These are phyloP conservation scores for Podarcis siculus DNA, from an alignment of 2,797 vertebrate genomes.

Conservation along the genomic window DNA sequence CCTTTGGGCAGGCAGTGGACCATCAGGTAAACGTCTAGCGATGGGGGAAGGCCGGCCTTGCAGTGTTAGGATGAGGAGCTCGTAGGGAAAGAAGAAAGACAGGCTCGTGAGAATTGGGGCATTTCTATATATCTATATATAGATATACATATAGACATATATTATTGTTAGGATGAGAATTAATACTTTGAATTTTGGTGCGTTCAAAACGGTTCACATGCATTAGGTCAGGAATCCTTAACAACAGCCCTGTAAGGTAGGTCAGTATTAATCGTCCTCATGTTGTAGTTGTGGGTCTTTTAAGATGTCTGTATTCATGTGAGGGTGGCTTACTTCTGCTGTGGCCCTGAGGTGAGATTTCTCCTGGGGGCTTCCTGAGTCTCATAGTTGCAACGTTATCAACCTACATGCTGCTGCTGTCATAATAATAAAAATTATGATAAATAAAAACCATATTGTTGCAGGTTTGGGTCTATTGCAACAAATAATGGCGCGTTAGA, in stretches of 20 bases:
- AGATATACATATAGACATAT: too few species aligned
- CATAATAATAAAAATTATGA: background rate
- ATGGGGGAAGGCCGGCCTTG: background rate
- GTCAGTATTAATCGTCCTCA: background rate
- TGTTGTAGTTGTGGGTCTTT: background rate
- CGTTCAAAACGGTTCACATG: background rate
- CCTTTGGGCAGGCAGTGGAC: background rate
- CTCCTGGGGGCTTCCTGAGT: background rate
- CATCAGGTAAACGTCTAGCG: background rate
- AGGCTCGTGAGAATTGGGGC: too few species aligned
- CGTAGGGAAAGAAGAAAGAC: background rate
- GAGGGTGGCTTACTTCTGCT: background rate
- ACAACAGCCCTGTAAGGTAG: background rate
- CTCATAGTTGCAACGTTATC: too few species aligned
- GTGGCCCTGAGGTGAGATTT: background rate
- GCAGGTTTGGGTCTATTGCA: too few species aligned
- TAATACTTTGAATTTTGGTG: background rate
- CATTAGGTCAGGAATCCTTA: background rate
- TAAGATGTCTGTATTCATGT: background rate
- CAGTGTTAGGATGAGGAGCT: background rate
- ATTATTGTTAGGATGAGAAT: background rate
- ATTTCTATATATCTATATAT: too few species aligned
- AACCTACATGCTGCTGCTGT: background rate
- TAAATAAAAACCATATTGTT: background rate
- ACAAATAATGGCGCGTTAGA: background rate